Base-by-base conservation (phyloP, 2,888 invertebrate genomes). In the Drosophila peninsularis region DNA sequence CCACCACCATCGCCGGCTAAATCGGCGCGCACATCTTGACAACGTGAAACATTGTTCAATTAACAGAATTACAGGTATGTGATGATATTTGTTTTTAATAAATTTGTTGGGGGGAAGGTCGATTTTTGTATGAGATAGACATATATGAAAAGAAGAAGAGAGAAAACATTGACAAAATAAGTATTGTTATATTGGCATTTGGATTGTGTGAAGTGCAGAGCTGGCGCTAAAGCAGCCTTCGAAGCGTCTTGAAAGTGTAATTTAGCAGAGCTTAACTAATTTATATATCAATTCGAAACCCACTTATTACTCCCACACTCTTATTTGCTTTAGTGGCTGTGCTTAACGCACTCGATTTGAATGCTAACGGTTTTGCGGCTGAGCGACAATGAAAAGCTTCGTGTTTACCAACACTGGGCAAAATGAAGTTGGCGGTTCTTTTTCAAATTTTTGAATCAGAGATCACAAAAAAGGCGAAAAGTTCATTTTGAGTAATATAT, bases 21-120 rank as follows among this genome's bases (percentile, higher is more conserved):
- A 50, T 88, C 81, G 69, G 78, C 78, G 66, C 90, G 90, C 57
- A 84, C 90, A 80, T 91, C 91, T 91, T 90, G 61, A 54, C 49
- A 63, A 69, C 34, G 36, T 44, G 42, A 5, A 44, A 49, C 11
- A 52, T 41, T 71, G 30, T 62, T 44, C 69, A 52, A 61, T 62
- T 32, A 34, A 60, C 42, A 64, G 32, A 66, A 58, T 45, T 64
- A 62, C 60, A 47, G 36, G 13, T 49, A 75, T 63, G 37, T 58
- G 57, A 75, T 62, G 68, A 57, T 32, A 34, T 55, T 47, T 42
- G 13, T 34, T 17, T 70, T 57, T n/a, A n/a, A n/a, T n/a, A n/a
- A n/a, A n/a, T n/a, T n/a, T n/a, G n/a, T n/a, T n/a, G 53, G 63
- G 41, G 45, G 54, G 21, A 11, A 37, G n/a, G 19, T 62, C 19